Base-by-base conservation (phyloP, 2,888 invertebrate genomes). In the Lapara coniferarum region DNA sequence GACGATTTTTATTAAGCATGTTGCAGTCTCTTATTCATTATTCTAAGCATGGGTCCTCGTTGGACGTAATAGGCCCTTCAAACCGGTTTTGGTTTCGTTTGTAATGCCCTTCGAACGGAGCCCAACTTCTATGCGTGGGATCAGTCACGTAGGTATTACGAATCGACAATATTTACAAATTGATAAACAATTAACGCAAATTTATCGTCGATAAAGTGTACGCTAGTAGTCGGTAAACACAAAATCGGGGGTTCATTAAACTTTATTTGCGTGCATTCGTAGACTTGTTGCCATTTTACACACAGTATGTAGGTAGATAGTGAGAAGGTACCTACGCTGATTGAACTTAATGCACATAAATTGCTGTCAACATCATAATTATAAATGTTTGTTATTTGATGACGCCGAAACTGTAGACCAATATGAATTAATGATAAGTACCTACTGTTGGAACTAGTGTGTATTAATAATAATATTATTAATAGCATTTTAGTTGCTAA, bases 221-320 rank as follows among this genome's bases (percentile, higher is more conserved):
- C 75, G 79, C 76, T 81, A 77, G 75, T 72, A 66, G 70, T 72
- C 70, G 69, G 74, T 73, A 72, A 75, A 80, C 71, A 79, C 76
- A 77, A 82, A 84, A 81, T 81, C 78, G 74, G 68, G 71, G 71
- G 85, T 82, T 84, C 82, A 76, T 71, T 81, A 83, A 87, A 82
- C 86, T 76, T 74, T 71, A 70, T 73, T 69, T 37, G 69, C 67
- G 56, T 49, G 19, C 67, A 69, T 69, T 69, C 69, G 52, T 69
- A 66, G 66, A 66, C 66, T 52, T 57, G 57, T 58, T 66, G 57
- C 69, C 52, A 66, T 66, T 57, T 66, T 52, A 66, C 30, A 52
- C 68, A 25, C 14, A 37, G 49, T 67, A 57, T 19, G 19, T 37
- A 37, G 8, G 25, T 25, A 25, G 25, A 0, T 37, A 37, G 19